phyloP scores from a whole-genome alignment of 2,113 vertebrate genomes.

The Osmerus eperlanus region DNA sequence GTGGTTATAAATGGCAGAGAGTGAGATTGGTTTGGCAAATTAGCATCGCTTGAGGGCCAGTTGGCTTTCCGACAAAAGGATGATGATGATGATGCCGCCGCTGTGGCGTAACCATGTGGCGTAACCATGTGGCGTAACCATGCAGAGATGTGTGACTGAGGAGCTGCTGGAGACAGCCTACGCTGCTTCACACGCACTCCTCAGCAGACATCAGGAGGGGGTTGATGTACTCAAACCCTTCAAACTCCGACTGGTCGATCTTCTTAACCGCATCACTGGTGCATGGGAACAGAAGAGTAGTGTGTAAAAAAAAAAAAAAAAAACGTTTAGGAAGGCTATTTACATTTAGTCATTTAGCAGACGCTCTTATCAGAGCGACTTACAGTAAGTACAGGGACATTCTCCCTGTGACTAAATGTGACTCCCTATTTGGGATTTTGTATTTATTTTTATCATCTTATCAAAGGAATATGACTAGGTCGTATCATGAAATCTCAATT shows the following conservation, averaged over 20 bases:
- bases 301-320: neutral
- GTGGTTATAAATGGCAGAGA: slow-evolving; percentile 75
- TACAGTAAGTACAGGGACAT: too few relatives aligned
- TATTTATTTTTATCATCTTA: too few relatives aligned
- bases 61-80: slow-evolving; percentile 35
- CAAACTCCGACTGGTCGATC: slow-evolving; percentile 99
- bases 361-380: too few relatives aligned
- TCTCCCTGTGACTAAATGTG: too few relatives aligned
- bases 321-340: neutral
- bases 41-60: slow-evolving; percentile 50
- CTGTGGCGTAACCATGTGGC: slow-evolving; percentile 55
- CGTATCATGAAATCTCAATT: too few relatives aligned
- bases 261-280: slow-evolving; percentile 92
- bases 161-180: neutral
- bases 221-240: slow-evolving; percentile 99
- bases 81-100: slow-evolving; percentile 20
- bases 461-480: too few relatives aligned
- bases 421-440: too few relatives aligned
- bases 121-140: slow-evolving; percentile 25
- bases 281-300: slow-evolving; percentile 24
- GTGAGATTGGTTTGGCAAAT: slow-evolving; percentile 72
- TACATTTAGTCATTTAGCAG: too few relatives aligned
- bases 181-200: slow-evolving; percentile 87
- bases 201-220: slow-evolving; percentile 98
- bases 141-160: slow-evolving; percentile 29